Evolutionary conservation across 2,113 vertebrate genomes (phyloP), one percentile per base, ranked within the genome.

Genomic region (Cyprinodon variegatus): DNA sequence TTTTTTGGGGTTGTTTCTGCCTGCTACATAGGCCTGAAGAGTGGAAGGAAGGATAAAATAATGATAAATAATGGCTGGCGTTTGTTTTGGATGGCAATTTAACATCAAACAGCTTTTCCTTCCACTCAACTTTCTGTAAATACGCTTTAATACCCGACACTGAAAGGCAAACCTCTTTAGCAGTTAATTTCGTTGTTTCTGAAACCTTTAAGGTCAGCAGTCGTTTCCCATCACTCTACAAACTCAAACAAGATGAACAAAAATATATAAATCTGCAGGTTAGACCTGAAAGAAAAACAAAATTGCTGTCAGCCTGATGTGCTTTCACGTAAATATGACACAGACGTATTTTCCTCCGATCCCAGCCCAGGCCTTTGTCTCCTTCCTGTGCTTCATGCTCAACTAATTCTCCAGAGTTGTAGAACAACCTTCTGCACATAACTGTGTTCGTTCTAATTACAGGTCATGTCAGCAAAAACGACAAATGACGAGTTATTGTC

Each of bases 341-440:
- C 43, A 45, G 43, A 11, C 9, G 6, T 45, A 45, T 45, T 45
- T 45, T 45, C 43, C 9, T 29, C 29, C 43, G 5, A 9, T 9
- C 41, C 41, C 41, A 41, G 41, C 41, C 41, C 41, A 41, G 4
- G 41, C 41, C 41, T 41, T 6, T 9, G 4, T 41, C 41, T 76
- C 71, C 60, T 62, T 65, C 73, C 69, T 70, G 71, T 72, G 61
- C n/a, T 78, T 40, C 77, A 70, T 14, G 67, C 66, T 69, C 43
- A 66, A 61, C 79, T 70, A 74, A 75, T 48, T 69, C 60, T 22
- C 60, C 43, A 36, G 59, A 10, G 70, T 77, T 81, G 72, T 17
- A 72, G 43, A 69, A 20, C 63, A 68, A 43, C 70, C 61, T 39
- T 61, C 48, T 68, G 63, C 36, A 61, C 20, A 50, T 40, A 62